Conservation (phyloP, 1,140 invertebrate species). For the Sesamia nonagrioides region DNA sequence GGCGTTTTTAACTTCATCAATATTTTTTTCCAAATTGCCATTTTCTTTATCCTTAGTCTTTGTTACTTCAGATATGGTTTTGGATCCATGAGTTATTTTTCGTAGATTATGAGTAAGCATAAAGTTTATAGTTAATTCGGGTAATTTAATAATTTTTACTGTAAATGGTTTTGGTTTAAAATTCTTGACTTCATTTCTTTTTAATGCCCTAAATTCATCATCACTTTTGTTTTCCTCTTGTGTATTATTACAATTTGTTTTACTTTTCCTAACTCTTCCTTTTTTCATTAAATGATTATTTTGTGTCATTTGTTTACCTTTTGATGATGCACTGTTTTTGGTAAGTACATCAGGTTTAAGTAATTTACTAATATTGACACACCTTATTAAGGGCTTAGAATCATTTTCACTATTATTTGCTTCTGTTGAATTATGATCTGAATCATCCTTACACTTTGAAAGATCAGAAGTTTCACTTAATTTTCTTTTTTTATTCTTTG, state of each 20-base stretch:
- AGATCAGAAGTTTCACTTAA: background rate
- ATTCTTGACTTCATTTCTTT: constrained; percentile 67
- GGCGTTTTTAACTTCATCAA: constrained; percentile 59
- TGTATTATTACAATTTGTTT: constrained; percentile 49
- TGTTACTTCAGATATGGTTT: constrained; percentile 60
- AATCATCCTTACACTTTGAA: background rate
- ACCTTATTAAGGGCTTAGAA: constrained; percentile 72
- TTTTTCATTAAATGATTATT: constrained; percentile 19
- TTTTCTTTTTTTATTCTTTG: constrained; percentile 15
- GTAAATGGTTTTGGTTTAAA: constrained; percentile 73
- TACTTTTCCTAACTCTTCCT: constrained; percentile 43
- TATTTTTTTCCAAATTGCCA: constrained; percentile 32
- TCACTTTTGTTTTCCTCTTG: constrained; percentile 51
- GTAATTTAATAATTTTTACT: constrained; percentile 67
- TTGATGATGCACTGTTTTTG: background rate
- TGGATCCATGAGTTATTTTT: constrained; percentile 65
- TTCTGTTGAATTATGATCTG: constrained; percentile 4
- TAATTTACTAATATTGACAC: constrained; percentile 77
- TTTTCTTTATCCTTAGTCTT: constrained; percentile 29
- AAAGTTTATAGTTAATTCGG: constrained; percentile 65
- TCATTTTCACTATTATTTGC: constrained; percentile 22
- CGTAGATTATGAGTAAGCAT: constrained; percentile 66
- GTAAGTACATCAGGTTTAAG: constrained; percentile 64
- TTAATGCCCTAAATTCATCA: constrained; percentile 61
- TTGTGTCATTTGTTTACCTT: background rate